Evolutionary conservation across 2,797 vertebrate genomes (phyloP), one percentile per base, ranked within the genome.

Genomic region (Galaxias olidus): DNA sequence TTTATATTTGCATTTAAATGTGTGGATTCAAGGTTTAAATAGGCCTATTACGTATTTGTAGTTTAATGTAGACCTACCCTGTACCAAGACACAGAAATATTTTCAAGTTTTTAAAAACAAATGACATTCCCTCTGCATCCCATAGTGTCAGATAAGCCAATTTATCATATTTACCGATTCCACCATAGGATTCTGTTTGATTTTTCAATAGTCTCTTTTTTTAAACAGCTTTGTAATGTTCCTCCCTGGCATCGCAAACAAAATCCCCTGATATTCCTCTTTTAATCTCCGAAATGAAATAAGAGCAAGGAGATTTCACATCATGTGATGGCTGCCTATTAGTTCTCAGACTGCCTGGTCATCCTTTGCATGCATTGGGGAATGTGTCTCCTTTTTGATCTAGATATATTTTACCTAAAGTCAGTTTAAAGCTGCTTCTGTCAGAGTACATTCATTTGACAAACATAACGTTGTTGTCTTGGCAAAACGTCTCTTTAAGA

Each of bases 241-340:
- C 73, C 66, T 71, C 76, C 72, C 71, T 79, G 84, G 68, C 84
- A 81, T 84, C 67, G 61, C 55, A 77, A 78, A 85, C 68, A 73
- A 85, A 87, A 89, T 90, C 87, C 86, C 61, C 73, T 83, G 73
- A 90, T 87, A 88, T 85, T 84, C 86, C 78, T 80, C 77, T 79
- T 87, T 89, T 91, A 90, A 92, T 91, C 88, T 87, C 81, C 72
- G 63, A 89, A 89, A 89, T 87, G 75, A 88, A 88, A 89, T 87
- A 88, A 87, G 86, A 90, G 82, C 80, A 83, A 86, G 81, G 83
- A 89, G 87, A 87, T 90, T 90, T 89, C 63, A 55, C 61, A 64
- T 79, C 87, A 87, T 81, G 81, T 86, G 85, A 86, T 47, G 61
- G 75, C 74, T 64, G 85, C 68, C 77, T 84, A 73, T 87, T 88